A percentile compares a stretch with the other conserved stretches of the same genome.
phyloP scores from a whole-genome alignment of 2,888 invertebrate species.

The Azorinus chamasolen region DNA sequence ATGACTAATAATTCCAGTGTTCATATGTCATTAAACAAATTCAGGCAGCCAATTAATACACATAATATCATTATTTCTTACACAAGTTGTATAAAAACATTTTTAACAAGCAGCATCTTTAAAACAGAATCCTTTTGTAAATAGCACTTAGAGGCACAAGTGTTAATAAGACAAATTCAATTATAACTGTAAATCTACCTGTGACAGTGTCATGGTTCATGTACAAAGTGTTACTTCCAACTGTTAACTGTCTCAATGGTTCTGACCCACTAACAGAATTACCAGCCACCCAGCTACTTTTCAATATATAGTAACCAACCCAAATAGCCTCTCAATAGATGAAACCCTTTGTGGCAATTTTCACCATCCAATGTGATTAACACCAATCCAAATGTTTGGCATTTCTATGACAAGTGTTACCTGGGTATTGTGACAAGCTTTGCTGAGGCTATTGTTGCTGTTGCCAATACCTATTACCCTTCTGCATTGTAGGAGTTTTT shows the following conservation, averaged over 20 bases:
- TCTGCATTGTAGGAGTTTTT: slow-evolving; percentile 1
- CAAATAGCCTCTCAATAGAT: too few relatives aligned
- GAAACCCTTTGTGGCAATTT: slow-evolving; percentile 1
- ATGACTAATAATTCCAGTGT: too few relatives aligned
- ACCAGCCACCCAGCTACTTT: too few relatives aligned
- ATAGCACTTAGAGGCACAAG: too few relatives aligned
- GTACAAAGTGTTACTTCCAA: slow-evolving; percentile 15
- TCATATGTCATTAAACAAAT: too few relatives aligned
- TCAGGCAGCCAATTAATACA: too few relatives aligned
- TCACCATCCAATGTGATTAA: slow-evolving; percentile 33
- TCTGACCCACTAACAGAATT: too few relatives aligned
- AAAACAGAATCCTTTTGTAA: too few relatives aligned
- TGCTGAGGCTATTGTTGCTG: slow-evolving; percentile 23
- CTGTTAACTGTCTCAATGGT: slow-evolving; percentile 28
- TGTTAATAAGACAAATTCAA: background rate
- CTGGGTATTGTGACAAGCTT: slow-evolving; percentile 7
- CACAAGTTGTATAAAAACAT: too few relatives aligned
- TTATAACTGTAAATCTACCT: slow-evolving; percentile 44
- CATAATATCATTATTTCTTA: too few relatives aligned
- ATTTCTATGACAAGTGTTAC: slow-evolving; percentile 23
- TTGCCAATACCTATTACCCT: slow-evolving; percentile 6
- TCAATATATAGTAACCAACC: too few relatives aligned
- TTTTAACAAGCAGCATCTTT: too few relatives aligned
- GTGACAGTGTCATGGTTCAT: slow-evolving; percentile 41
- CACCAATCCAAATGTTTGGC: slow-evolving; percentile 54